Conservation (phyloP, 1,140 invertebrate genomes). For the Bombus sibiricus region DNA sequence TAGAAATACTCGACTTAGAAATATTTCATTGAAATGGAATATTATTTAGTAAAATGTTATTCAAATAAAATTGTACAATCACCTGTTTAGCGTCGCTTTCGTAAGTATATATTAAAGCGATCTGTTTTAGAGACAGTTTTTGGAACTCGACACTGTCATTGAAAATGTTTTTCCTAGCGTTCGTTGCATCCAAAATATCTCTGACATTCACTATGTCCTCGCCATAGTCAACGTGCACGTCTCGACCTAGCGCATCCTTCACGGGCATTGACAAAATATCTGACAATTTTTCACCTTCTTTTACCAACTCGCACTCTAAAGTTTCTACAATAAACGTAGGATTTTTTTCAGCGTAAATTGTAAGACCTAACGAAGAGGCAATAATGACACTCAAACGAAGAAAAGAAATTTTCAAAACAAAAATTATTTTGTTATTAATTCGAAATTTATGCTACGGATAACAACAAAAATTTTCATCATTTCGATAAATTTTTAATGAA, state of each 20-base stretch:
- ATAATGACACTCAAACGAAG: background rate
- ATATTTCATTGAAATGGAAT: background rate
- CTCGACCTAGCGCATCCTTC: slow-evolving; percentile 90
- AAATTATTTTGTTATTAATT: too few species aligned
- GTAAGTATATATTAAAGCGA: slow-evolving; percentile 88
- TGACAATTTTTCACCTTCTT: slow-evolving; percentile 90
- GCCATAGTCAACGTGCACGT: slow-evolving; percentile 88
- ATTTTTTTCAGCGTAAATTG: background rate
- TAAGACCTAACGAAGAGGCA: background rate
- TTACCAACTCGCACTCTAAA: slow-evolving; percentile 87
- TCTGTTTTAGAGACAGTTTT: slow-evolving; percentile 89
- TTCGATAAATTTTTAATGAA: too few species aligned
- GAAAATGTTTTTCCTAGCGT: slow-evolving; percentile 86
- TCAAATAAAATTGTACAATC: slow-evolving; percentile 25
- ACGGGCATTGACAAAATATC: slow-evolving; percentile 91
- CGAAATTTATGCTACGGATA: too few species aligned
- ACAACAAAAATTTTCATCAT: too few species aligned
- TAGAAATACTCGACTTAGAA: background rate
- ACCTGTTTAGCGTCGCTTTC: slow-evolving; percentile 89
- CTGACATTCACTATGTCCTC: slow-evolving; percentile 88
- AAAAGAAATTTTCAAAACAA: background rate
- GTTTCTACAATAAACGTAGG: slow-evolving; percentile 80
- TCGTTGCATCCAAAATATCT: slow-evolving; percentile 87
- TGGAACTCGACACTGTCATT: slow-evolving; percentile 88
- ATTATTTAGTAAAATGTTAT: background rate